Evolutionary conservation across 2,888 invertebrate species (phyloP).

Genomic region (Cheilosia scutellata): DNA sequence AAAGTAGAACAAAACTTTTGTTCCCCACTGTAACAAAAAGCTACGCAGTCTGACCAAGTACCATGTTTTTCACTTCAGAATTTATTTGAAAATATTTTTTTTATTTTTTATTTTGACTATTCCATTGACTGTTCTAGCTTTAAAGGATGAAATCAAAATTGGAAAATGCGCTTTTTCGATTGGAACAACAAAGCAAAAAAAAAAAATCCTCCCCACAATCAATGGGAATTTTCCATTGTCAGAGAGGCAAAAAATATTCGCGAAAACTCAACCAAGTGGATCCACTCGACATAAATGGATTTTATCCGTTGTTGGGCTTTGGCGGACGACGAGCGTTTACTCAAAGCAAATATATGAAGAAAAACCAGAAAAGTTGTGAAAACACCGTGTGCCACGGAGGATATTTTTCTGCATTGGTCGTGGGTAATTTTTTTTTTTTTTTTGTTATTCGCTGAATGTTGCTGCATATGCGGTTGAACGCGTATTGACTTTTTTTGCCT

Average conservation of each 20-base stretch:
- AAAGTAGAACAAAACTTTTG: no score
- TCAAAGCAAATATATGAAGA: conserved; percentile 35
- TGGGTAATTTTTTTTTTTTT: background rate
- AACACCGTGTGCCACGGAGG: background rate
- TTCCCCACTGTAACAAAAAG: no score
- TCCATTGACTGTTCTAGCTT: conserved; percentile 10
- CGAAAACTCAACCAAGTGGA: conserved; percentile 31
- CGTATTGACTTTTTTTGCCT: conserved; percentile 20
- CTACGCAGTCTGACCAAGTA: background rate
- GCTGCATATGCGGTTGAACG: conserved; percentile 43
- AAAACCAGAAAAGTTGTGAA: conserved; percentile 17
- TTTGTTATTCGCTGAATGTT: background rate
- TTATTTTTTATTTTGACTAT: conserved; percentile 4
- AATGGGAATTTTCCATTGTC: background rate
- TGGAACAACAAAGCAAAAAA: background rate
- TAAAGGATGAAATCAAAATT: conserved; percentile 9
- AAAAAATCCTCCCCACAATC: background rate
- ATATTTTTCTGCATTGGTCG: conserved; percentile 1
- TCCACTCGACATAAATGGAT: conserved; percentile 56
- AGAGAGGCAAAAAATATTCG: conserved; percentile 24
- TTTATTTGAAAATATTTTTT: conserved; percentile 10
- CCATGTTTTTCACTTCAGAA: background rate
- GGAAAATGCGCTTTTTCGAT: conserved; percentile 7
- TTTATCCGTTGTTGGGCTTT: conserved; percentile 30
- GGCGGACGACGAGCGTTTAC: conserved; percentile 10